Evolutionary conservation across 35 echinoderm and acorn worm genomes (phyloP).

Genomic region (Eucidaris tribuloides): DNA sequence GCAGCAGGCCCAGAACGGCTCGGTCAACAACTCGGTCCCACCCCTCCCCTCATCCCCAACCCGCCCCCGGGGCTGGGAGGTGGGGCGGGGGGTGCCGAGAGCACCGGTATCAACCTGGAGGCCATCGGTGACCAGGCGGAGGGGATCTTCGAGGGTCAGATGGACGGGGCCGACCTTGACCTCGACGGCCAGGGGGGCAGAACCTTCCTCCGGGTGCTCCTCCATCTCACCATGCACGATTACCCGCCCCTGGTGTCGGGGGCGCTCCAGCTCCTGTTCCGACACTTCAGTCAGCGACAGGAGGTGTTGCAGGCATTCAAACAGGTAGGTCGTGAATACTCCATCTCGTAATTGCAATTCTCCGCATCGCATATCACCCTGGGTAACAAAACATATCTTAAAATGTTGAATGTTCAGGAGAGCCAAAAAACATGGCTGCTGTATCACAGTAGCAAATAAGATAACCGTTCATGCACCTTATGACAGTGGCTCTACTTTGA

Average conservation of each 20-base stretch:
- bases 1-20: neutral
- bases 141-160: constrained; percentile 84
- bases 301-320: constrained; percentile 97
- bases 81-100: constrained; percentile 12
- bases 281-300: constrained; percentile 98
- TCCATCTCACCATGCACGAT: constrained; percentile 98
- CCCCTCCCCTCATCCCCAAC: constrained; percentile 61
- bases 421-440: no score
- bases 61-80: constrained; percentile 45
- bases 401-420: no score
- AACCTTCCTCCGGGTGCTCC: constrained; percentile 89
- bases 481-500: no score
- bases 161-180: constrained; percentile 74
- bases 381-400: no score
- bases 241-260: constrained; percentile 94
- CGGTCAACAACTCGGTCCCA: constrained; percentile 24
- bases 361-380: no score
- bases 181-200: constrained; percentile 89
- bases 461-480: no score
- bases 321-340: constrained; percentile 96
- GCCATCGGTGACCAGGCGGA: constrained; percentile 93
- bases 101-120: constrained; percentile 86
- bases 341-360: no score
- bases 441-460: no score
- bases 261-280: constrained; percentile 79